These are phyloP conservation scores for Papilio xuthus DNA, from an alignment of 1,140 invertebrate species.

Conservation along the genomic window DNA sequence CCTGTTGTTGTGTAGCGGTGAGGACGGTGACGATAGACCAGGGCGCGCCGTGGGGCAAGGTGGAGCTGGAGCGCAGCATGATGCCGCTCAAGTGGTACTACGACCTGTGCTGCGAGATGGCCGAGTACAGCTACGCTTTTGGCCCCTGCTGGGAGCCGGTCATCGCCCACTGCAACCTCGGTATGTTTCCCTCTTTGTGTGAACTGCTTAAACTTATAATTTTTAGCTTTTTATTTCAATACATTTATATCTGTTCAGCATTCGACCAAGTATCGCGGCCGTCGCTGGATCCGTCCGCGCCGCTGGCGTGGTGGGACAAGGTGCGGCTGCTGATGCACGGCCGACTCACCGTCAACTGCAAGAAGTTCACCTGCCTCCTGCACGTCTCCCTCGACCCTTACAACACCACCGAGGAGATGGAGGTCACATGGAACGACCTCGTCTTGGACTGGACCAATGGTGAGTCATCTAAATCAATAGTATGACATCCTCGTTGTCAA, in stretches of 20 bases:
- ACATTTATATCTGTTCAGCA: constrained; percentile 71
- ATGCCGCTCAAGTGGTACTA: constrained; percentile 98
- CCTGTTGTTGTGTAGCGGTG: constrained; percentile 82
- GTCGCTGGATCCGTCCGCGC: constrained; percentile 95
- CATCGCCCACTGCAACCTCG: constrained; percentile 96
- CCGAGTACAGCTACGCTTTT: constrained; percentile 95
- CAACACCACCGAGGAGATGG: constrained; percentile 99
- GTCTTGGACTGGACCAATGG: constrained; percentile 98
- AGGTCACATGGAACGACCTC: constrained; percentile 95
- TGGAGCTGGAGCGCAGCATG: constrained; percentile 92
- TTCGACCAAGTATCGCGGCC: constrained; percentile 93
- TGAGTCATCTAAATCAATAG: constrained; percentile 57
- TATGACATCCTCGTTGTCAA: not conserved
- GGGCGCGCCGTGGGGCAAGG: constrained; percentile 88
- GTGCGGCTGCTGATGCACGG: constrained; percentile 96
- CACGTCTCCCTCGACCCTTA: constrained; percentile 98
- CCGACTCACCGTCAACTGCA: constrained; percentile 92
- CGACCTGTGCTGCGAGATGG: constrained; percentile 97
- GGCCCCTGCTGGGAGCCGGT: constrained; percentile 99
- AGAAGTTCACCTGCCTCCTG: constrained; percentile 92
- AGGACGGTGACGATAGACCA: constrained; percentile 87
- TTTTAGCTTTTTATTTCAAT: not conserved
- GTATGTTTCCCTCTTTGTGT: constrained; percentile 75
- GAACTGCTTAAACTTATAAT: not conserved
- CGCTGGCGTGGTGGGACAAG: constrained; percentile 99